phyloP scores from a whole-genome alignment of 1,140 invertebrate genomes.

The Zaprionus davidi region DNA sequence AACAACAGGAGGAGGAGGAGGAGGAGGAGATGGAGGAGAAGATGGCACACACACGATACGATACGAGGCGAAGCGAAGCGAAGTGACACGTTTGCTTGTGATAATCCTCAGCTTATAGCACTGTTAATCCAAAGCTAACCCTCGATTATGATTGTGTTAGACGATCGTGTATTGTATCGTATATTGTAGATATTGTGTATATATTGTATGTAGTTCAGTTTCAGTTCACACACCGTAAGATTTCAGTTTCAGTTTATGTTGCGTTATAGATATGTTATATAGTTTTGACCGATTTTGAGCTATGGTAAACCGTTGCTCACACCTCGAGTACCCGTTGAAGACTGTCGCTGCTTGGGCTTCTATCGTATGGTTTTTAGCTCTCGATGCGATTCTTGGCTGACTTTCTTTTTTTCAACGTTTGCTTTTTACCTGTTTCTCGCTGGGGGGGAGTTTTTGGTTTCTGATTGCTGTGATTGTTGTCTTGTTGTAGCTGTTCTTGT shows the following conservation, averaged over 20 bases:
- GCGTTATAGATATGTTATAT: conserved; percentile 32
- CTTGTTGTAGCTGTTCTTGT: conserved; percentile 20
- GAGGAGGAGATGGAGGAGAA: neutral
- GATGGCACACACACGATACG: conserved; percentile 34
- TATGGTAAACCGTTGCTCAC: conserved; percentile 63
- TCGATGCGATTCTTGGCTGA: conserved; percentile 60
- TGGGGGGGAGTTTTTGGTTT: conserved; percentile 59
- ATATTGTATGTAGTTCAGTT: conserved; percentile 18
- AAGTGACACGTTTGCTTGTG: conserved; percentile 2
- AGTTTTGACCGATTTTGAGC: conserved; percentile 13
- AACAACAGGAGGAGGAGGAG: neutral
- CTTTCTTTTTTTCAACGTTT: conserved; percentile 53
- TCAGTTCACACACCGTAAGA: conserved; percentile 37
- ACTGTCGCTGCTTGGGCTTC: conserved; percentile 74
- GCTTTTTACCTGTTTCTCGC: conserved; percentile 52
- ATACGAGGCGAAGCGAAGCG: neutral
- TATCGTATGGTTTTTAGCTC: conserved; percentile 76
- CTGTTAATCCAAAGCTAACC: conserved; percentile 51
- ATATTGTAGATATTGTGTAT: conserved; percentile 5
- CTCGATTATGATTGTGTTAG: conserved; percentile 9
- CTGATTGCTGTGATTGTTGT: conserved; percentile 11
- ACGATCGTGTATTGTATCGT: neutral
- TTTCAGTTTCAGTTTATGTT: conserved; percentile 18
- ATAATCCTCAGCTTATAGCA: conserved; percentile 44
- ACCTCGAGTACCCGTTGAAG: conserved; percentile 71